A percentile compares a stretch with the other conserved stretches of the same genome.
phyloP scores from a whole-genome alignment of 2,113 vertebrate species.

The Epinephelus lanceolatus region DNA sequence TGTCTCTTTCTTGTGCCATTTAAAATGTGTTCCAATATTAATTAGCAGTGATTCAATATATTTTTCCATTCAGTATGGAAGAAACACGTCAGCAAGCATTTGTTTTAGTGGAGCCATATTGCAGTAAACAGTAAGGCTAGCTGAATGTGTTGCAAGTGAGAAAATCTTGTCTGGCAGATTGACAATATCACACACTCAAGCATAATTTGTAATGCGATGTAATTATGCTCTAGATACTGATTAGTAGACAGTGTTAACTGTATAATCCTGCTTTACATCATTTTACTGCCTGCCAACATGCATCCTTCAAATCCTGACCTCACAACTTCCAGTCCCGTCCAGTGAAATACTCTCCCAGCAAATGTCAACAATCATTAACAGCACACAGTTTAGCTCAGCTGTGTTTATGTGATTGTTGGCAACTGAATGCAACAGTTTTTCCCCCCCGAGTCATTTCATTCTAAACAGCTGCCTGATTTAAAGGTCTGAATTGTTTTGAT shows the following conservation, averaged over 20 bases:
- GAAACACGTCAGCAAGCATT: conserved; percentile 1
- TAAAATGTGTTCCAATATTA: conserved; percentile 12
- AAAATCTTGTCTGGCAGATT: conserved; percentile 62
- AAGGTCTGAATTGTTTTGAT: conserved; percentile 34
- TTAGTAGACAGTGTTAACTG: conserved; percentile 59
- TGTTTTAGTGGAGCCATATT: conserved; percentile 41
- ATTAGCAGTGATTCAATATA: background rate
- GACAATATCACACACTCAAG: conserved; percentile 66
- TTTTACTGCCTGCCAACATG: conserved; percentile 65
- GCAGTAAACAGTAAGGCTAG: conserved; percentile 25
- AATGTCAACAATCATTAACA: conserved; percentile 62
- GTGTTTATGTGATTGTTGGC: conserved; percentile 61
- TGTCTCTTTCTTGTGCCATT: background rate
- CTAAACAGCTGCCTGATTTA: conserved; percentile 47
- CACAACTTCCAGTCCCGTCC: conserved; percentile 43
- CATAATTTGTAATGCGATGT: conserved; percentile 56
- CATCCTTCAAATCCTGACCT: conserved; percentile 67
- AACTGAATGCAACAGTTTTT: conserved; percentile 45
- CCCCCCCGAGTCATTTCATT: conserved; percentile 46
- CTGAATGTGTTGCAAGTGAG: conserved; percentile 46
- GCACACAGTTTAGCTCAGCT: conserved; percentile 56
- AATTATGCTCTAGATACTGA: conserved; percentile 64
- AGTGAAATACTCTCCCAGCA: conserved; percentile 35
- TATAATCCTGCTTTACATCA: conserved; percentile 65
- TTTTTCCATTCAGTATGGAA: conserved; percentile 11